A percentile compares a stretch with the other conserved stretches of the same genome.
These are phyloP conservation scores for Pheosia tremula DNA, from an alignment of 2,888 invertebrate genomes.

Conservation along the genomic window DNA sequence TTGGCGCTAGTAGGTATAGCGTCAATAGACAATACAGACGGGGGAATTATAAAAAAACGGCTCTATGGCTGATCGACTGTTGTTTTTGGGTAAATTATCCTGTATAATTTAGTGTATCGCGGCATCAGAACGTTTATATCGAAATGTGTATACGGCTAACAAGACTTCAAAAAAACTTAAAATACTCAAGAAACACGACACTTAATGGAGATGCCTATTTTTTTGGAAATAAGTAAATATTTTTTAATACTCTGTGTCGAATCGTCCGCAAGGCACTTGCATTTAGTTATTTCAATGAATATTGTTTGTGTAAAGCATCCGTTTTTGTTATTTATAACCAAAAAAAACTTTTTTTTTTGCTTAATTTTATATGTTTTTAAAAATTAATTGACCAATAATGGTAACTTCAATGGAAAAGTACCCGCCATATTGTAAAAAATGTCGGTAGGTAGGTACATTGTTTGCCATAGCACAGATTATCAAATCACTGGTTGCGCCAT, in stretches of 20 bases:
- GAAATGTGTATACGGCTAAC: conserved; percentile 65
- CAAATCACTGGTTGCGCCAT: too few relatives aligned
- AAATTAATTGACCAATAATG: background rate
- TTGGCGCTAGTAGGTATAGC: background rate
- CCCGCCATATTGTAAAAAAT: background rate
- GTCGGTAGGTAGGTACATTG: too few relatives aligned
- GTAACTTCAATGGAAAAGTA: background rate
- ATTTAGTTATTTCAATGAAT: conserved; percentile 17
- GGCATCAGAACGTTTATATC: conserved; percentile 33
- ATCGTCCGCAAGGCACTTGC: conserved; percentile 11
- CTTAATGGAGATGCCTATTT: conserved; percentile 29
- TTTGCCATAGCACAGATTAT: too few relatives aligned
- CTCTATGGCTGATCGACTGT: background rate
- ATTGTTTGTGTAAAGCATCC: background rate
- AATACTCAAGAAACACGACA: conserved; percentile 54
- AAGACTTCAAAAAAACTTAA: conserved; percentile 54
- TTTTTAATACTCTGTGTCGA: conserved; percentile 14
- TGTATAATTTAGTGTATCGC: conserved; percentile 2
- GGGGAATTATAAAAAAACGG: background rate
- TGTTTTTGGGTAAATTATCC: too few relatives aligned
- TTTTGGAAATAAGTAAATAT: conserved; percentile 29
- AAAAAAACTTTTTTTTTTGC: too few relatives aligned
- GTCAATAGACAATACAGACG: background rate
- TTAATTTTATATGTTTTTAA: background rate
- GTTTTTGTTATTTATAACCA: too few relatives aligned